Base-by-base conservation (phyloP, 2,888 invertebrate genomes). In the Caenorhabditis imperialis region DNA sequence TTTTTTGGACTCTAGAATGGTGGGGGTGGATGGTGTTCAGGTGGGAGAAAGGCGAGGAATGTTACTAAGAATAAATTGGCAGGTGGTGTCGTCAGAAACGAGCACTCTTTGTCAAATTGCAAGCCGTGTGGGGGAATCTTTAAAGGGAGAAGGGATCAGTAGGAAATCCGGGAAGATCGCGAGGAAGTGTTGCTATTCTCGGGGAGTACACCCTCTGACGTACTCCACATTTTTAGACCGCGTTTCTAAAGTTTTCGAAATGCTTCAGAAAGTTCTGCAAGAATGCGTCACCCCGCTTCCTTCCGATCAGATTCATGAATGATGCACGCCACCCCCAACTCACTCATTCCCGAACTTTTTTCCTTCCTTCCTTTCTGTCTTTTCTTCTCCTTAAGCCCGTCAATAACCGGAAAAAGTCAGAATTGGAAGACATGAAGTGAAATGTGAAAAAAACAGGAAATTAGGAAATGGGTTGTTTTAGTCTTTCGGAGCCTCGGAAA, bases 381-480 rank as follows among this genome's bases (percentile, higher is more conserved):
- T n/a, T 25, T 27, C 16, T 18, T 22, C 37, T 14, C 14, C 33
- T 33, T 16, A 7, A 44, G 8, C 55, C 16, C 54, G 14, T 18
- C 7, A 25, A 25, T 3, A 40, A 40, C 25, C 23, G 42, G 42
- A 42, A 42, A 7, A 20, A 44, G 20, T 12, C 22, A 23, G 20
- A 44, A 22, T 44, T 38, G 14, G 22, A 23, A 23, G 22, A 22
- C 22, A 44, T 20, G 18, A 22, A 44, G 20, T 22, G 44, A 23
- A 44, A 44, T 23, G 22, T 20, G 23, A 45, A 22, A 35, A 51
- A 62, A 62, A 35, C 35, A 45, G 51, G 44, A 53, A 53, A 53
- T 44, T 44, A 33, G 22, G 45, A 42, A 44, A 33, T 42, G 33
- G 8, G 10, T 30, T 30, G 18, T 4, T 16, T 40, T 18, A 4